A percentile compares a stretch with the other conserved stretches of the same genome.
phyloP scores from a whole-genome alignment of 1,140 invertebrate species.

The Popillia japonica region DNA sequence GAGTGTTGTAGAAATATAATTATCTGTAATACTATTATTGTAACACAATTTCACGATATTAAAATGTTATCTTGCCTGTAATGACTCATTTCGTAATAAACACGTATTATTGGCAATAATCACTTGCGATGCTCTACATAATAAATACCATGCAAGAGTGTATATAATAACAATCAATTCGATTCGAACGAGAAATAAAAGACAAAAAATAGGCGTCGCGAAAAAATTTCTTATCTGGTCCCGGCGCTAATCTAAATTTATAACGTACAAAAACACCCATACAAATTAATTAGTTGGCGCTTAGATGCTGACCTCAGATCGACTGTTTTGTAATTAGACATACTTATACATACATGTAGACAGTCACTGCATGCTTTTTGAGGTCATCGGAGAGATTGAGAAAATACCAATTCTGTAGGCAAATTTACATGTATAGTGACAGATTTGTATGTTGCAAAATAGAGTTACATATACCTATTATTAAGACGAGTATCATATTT shows the following conservation, averaged over 20 bases:
- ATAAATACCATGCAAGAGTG: background rate
- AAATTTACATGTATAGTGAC: background rate
- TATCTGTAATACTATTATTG: slow-evolving; percentile 16
- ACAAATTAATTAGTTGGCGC: slow-evolving; percentile 15
- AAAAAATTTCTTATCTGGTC: background rate
- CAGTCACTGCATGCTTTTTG: background rate
- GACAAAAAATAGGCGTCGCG: background rate
- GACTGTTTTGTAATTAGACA: slow-evolving; percentile 5
- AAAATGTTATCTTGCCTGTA: background rate
- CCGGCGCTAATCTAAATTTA: slow-evolving; percentile 18
- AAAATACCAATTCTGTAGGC: background rate
- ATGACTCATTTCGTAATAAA: slow-evolving; percentile 11
- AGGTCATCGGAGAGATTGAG: background rate
- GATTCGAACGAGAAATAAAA: background rate
- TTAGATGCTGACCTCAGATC: slow-evolving; percentile 13
- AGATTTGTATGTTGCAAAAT: no score
- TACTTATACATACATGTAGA: background rate
- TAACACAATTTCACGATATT: slow-evolving; percentile 10
- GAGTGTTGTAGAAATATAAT: background rate
- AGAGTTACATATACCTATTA: no score
- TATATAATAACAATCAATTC: background rate
- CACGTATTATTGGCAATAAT: background rate
- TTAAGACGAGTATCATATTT: no score
- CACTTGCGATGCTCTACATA: background rate
- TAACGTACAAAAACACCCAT: slow-evolving; percentile 6